These are phyloP conservation scores for Onychomys arenicola DNA, from an alignment of 2,797 vertebrate species.

Conservation along the genomic window DNA sequence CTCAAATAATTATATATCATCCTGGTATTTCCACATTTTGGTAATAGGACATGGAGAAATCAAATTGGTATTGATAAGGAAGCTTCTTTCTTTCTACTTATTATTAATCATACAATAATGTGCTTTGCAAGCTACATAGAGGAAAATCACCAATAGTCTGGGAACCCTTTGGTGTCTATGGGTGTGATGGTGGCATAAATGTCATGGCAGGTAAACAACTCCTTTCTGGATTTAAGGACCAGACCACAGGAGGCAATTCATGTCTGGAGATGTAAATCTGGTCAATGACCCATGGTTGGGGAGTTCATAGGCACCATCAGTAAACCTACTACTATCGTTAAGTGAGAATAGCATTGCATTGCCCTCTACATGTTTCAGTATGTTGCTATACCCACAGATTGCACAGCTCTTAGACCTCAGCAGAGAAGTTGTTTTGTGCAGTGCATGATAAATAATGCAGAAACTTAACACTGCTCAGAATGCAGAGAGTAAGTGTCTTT, in stretches of 20 bases:
- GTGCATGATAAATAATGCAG: neutral
- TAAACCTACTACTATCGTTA: neutral
- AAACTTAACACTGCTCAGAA: neutral
- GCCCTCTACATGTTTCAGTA: too few relatives aligned
- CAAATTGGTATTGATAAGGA: neutral
- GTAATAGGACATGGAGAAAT: neutral
- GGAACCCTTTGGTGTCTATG: too few relatives aligned
- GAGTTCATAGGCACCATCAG: neutral
- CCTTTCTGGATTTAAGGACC: neutral
- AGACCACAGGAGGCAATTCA: too few relatives aligned
- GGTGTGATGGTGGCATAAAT: neutral
- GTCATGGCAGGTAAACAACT: neutral
- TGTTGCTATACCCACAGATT: neutral
- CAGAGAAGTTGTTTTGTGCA: neutral
- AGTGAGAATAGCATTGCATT: neutral
- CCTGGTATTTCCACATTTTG: too few relatives aligned
- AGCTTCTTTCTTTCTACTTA: neutral
- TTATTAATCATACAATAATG: neutral
- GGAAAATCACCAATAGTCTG: neutral
- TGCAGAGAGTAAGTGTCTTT: neutral
- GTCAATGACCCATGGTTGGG: neutral
- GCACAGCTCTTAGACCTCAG: neutral
- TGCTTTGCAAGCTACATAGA: neutral
- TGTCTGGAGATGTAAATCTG: too few relatives aligned
- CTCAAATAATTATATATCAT: neutral